Evolutionary conservation across 1,140 invertebrate genomes (phyloP).

Genomic region (Drosophila setifemur): DNA sequence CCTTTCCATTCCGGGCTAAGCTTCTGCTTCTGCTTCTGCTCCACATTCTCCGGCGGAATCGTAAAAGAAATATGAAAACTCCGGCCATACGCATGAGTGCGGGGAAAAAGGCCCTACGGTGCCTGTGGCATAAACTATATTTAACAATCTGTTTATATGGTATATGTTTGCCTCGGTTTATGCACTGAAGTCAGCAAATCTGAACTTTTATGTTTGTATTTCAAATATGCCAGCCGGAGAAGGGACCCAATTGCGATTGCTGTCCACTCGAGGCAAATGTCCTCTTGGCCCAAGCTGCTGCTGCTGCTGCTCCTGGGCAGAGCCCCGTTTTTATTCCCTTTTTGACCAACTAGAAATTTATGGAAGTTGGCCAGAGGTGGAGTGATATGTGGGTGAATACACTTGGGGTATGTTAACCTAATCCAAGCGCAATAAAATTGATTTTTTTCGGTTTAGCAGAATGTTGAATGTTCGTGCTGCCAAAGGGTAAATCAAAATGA

Average conservation of each 20-base stretch:
- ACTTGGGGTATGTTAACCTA: conserved; percentile 13
- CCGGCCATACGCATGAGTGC: neutral
- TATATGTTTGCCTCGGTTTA: conserved; percentile 39
- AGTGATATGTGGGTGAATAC: conserved; percentile 15
- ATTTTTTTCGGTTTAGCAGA: neutral
- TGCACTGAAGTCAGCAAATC: conserved; percentile 70
- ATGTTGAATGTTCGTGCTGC: neutral
- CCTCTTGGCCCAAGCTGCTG: conserved; percentile 15
- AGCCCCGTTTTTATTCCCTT: neutral
- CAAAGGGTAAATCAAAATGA: neutral
- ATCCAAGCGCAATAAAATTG: conserved; percentile 28
- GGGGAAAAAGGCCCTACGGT: neutral
- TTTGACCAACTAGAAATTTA: conserved; percentile 33
- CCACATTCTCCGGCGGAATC: conserved; percentile 8
- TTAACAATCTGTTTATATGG: conserved; percentile 63
- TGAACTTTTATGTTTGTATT: conserved; percentile 66
- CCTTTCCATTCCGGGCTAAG: neutral
- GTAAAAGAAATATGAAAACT: conserved; percentile 46
- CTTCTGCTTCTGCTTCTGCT: conserved; percentile 19
- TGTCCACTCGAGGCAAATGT: conserved; percentile 49
- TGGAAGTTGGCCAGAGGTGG: conserved; percentile 6
- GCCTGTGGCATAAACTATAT: conserved; percentile 51
- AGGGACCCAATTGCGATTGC: neutral
- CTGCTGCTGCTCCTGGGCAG: neutral
- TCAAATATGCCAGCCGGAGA: conserved; percentile 60